These are phyloP conservation scores for Callyntrura guangdongensis DNA, from an alignment of 2,888 invertebrate species.

Conservation along the genomic window DNA sequence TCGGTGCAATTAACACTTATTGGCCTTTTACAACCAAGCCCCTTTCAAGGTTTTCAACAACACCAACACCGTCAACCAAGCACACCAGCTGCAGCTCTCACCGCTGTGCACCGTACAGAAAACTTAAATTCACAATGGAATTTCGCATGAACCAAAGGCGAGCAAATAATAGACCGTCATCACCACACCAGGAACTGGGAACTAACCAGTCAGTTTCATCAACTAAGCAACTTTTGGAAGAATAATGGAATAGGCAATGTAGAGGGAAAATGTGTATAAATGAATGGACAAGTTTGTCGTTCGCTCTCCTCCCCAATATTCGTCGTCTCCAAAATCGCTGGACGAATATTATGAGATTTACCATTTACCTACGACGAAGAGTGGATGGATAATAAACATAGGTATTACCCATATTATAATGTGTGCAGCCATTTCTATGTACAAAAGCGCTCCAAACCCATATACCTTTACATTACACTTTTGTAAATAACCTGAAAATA, in stretches of 20 bases:
- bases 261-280: conserved; percentile 29
- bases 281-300: conserved; percentile 14
- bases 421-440: background rate
- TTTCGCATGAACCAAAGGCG: conserved; percentile 44
- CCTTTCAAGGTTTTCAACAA: background rate
- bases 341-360: conserved; percentile 27
- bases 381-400: background rate
- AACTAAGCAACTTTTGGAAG: conserved; percentile 30
- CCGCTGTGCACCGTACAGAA: conserved; percentile 35
- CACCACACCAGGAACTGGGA: conserved; percentile 55
- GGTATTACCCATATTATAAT: background rate
- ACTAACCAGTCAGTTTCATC: conserved; percentile 36
- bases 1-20: conserved; percentile 38
- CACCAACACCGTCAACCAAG: background rate
- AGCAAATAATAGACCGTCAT: conserved; percentile 48
- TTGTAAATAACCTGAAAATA: conserved; percentile 1
- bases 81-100: conserved; percentile 9
- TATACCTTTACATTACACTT: conserved; percentile 5
- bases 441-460: background rate
- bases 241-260: conserved; percentile 20
- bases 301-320: conserved; percentile 25
- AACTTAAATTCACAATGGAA: conserved; percentile 37
- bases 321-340: conserved; percentile 48
- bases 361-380: background rate
- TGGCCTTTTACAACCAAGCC: conserved; percentile 4